phyloP scores from a whole-genome alignment of 2,888 invertebrate genomes.

The Matsumyia berberina region DNA sequence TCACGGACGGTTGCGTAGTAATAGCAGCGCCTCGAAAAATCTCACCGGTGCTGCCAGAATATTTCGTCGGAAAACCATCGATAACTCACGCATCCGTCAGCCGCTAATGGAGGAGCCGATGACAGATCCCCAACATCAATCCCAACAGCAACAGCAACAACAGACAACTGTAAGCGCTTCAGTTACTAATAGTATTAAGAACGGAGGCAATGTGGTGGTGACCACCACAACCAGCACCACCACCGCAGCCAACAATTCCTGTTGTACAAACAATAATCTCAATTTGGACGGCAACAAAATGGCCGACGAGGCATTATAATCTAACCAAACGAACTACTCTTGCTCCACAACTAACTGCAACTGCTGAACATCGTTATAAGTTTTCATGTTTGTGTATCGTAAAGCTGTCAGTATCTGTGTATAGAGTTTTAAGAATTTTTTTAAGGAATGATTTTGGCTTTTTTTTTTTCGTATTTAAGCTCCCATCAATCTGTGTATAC shows the following conservation, averaged over 20 bases:
- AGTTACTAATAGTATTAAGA: conserved; percentile 74
- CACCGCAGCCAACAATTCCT: conserved; percentile 59
- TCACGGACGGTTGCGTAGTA: conserved; percentile 55
- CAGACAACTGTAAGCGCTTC: conserved; percentile 64
- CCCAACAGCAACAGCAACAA: conserved; percentile 53
- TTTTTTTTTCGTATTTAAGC: conserved; percentile 24
- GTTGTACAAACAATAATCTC: conserved; percentile 78
- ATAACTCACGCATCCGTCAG: conserved; percentile 81
- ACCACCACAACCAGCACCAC: conserved; percentile 79
- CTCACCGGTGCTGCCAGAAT: conserved; percentile 78
- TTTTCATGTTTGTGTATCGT: conserved; percentile 24
- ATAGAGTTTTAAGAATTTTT: conserved; percentile 8
- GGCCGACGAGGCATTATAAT: conserved; percentile 82
- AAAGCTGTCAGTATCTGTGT: conserved; percentile 28
- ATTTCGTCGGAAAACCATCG: conserved; percentile 81
- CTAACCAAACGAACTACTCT: not conserved
- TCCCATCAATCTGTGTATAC: conserved; percentile 44
- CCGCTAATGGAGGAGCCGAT: conserved; percentile 82
- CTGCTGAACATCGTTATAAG: conserved; percentile 43
- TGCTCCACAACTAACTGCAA: conserved; percentile 14
- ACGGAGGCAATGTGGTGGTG: conserved; percentile 78
- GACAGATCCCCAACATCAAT: conserved; percentile 62
- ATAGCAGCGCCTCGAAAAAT: conserved; percentile 59
- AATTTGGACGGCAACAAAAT: conserved; percentile 79
- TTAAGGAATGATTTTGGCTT: not conserved